phyloP scores from a whole-genome alignment of 1,140 invertebrate species.

The Pentalonia nigronervosa region DNA sequence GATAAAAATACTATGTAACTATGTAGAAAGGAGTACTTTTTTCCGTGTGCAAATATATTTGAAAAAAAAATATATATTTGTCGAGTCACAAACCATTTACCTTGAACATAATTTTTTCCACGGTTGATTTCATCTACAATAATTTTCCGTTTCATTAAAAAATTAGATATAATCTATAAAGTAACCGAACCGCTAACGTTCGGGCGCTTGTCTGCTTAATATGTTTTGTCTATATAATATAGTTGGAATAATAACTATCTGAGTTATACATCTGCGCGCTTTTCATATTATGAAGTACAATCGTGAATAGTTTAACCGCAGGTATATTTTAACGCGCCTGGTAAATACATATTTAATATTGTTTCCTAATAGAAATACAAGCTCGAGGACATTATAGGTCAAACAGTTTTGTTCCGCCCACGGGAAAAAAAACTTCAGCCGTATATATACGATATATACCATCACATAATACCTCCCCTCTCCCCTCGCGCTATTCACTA shows the following conservation, averaged over 20 bases:
- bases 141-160: conserved; percentile 42
- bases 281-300: conserved; percentile 8
- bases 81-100: not conserved
- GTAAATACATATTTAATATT: conserved; percentile 35
- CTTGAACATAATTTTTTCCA: conserved; percentile 17
- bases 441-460: not conserved
- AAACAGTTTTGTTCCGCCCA: conserved; percentile 44
- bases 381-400: conserved; percentile 51
- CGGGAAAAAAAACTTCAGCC: conserved; percentile 27
- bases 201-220: not conserved
- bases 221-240: not conserved
- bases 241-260: not conserved
- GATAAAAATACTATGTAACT: too few species aligned
- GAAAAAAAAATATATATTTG: not conserved
- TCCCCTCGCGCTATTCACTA: not conserved
- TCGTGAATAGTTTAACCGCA: conserved; percentile 30
- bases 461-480: not conserved
- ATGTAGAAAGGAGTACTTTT: not conserved
- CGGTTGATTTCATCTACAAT: not conserved
- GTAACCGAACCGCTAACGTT: not conserved
- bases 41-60: not conserved
- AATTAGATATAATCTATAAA: conserved; percentile 5
- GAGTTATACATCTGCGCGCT: not conserved
- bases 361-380: conserved; percentile 28
- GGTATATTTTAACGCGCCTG: not conserved